These are phyloP conservation scores for Salvelinus namaycush DNA, from an alignment of 2,113 vertebrate species.

Conservation along the genomic window DNA sequence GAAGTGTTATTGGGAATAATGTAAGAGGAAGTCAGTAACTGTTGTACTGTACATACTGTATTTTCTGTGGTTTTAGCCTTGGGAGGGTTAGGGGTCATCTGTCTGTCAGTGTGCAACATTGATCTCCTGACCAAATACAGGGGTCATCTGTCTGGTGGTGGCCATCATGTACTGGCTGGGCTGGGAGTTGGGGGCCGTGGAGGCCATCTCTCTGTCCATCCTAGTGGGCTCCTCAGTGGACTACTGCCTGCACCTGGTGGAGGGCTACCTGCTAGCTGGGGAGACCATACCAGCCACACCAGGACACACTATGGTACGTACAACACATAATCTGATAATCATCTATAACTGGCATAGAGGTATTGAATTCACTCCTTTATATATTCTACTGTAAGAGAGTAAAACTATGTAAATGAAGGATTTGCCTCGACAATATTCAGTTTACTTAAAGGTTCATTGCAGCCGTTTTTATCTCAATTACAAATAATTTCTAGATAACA, in stretches of 20 bases:
- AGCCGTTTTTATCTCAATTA: no score
- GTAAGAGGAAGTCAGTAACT: no score
- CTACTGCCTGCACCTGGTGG: conserved; percentile 95
- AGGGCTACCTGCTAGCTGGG: conserved; percentile 91
- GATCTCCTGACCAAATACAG: conserved; percentile 59
- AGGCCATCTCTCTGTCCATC: conserved; percentile 96
- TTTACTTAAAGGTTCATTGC: no score
- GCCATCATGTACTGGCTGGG: conserved; percentile 95
- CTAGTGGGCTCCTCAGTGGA: conserved; percentile 95
- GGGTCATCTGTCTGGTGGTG: conserved; percentile 92
- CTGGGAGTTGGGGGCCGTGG: conserved; percentile 97
- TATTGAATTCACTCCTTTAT: no score
- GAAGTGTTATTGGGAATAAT: no score
- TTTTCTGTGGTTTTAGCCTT: neutral
- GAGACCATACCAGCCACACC: conserved; percentile 60
- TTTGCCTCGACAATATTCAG: no score
- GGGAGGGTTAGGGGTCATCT: neutral
- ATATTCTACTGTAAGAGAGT: neutral
- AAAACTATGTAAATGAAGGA: no score
- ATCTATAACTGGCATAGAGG: no score
- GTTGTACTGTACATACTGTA: neutral
- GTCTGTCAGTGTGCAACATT: neutral
- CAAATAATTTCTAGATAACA: no score
- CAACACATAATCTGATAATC: neutral
- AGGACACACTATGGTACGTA: conserved; percentile 41